Evolutionary conservation across 2,888 invertebrate species (phyloP).

Genomic region (Dasysyrphus tricinctus): DNA sequence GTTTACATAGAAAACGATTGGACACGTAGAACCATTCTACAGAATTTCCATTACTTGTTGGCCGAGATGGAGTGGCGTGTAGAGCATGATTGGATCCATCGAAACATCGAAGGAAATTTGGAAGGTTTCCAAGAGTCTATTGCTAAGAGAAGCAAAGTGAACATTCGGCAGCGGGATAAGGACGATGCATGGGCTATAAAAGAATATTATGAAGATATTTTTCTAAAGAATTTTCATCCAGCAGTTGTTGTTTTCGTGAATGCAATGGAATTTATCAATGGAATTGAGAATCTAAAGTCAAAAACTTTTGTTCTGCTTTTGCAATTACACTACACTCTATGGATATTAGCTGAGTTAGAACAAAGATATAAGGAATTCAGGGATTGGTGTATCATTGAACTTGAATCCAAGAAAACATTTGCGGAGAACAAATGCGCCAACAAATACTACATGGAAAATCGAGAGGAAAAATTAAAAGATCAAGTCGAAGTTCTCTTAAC

Average conservation of each 20-base stretch:
- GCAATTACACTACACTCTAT: slow-evolving; percentile 81
- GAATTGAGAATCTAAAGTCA: slow-evolving; percentile 80
- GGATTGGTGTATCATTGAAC: slow-evolving; percentile 80
- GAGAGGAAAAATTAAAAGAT: slow-evolving; percentile 78
- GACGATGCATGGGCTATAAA: slow-evolving; percentile 82
- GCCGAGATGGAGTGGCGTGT: slow-evolving; percentile 81
- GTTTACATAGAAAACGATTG: slow-evolving; percentile 82
- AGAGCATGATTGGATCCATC: slow-evolving; percentile 82
- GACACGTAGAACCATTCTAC: slow-evolving; percentile 81
- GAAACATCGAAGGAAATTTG: slow-evolving; percentile 76
- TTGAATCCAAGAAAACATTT: slow-evolving; percentile 80
- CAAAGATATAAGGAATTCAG: slow-evolving; percentile 79
- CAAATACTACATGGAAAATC: slow-evolving; percentile 81
- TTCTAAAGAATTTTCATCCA: slow-evolving; percentile 79
- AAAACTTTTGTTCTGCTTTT: slow-evolving; percentile 81
- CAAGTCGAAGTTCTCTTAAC: slow-evolving; percentile 77
- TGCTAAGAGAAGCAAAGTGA: slow-evolving; percentile 78
- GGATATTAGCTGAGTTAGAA: slow-evolving; percentile 80
- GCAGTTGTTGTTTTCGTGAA: slow-evolving; percentile 80
- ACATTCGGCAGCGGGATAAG: slow-evolving; percentile 80
- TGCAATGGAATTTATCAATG: slow-evolving; percentile 78
- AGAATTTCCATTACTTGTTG: slow-evolving; percentile 83
- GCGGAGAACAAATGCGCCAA: slow-evolving; percentile 80
- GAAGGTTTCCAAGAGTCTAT: slow-evolving; percentile 81
- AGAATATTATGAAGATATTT: slow-evolving; percentile 81